A percentile compares a stretch with the other conserved stretches of the same genome.
Evolutionary conservation across 1,140 invertebrate genomes (phyloP).

Genomic region (Amyelois transitella): DNA sequence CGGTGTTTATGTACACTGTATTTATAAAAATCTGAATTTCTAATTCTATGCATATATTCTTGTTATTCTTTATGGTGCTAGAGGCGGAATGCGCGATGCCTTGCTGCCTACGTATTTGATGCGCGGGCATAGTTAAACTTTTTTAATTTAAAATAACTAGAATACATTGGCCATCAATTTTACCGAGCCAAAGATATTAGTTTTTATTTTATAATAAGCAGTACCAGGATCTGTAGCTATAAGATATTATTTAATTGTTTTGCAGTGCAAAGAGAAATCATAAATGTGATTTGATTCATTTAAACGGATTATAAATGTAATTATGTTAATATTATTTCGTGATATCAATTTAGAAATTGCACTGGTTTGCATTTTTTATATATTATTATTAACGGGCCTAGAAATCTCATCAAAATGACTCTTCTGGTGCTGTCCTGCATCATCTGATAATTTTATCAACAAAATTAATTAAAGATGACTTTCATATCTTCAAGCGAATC

Average conservation of each 20-base stretch:
- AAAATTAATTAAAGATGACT: too few species aligned
- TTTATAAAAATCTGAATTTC: too few species aligned
- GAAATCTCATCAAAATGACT: too few species aligned
- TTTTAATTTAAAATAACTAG: background rate
- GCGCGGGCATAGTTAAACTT: conserved; percentile 1
- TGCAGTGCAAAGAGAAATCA: background rate
- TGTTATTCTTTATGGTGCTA: conserved; percentile 34
- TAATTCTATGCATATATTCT: conserved; percentile 19
- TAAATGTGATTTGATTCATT: background rate
- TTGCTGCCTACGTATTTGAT: conserved; percentile 4
- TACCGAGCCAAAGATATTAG: conserved; percentile 22
- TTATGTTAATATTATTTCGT: background rate
- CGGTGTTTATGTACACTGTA: background rate
- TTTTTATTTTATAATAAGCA: conserved; percentile 2
- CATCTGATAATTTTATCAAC: too few species aligned
- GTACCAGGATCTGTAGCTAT: background rate
- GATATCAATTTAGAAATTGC: background rate
- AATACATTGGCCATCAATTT: conserved; percentile 11
- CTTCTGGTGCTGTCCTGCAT: too few species aligned
- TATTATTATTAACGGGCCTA: too few species aligned
- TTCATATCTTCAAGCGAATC: too few species aligned
- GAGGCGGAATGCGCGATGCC: background rate
- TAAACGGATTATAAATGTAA: background rate
- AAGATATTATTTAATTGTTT: background rate
- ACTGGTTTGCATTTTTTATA: too few species aligned